Percentiles rank a stretch among this genome's conserved stretches.
These are phyloP conservation scores for Dryococelus australis DNA, from an alignment of 2,888 invertebrate genomes.

Conservation along the genomic window DNA sequence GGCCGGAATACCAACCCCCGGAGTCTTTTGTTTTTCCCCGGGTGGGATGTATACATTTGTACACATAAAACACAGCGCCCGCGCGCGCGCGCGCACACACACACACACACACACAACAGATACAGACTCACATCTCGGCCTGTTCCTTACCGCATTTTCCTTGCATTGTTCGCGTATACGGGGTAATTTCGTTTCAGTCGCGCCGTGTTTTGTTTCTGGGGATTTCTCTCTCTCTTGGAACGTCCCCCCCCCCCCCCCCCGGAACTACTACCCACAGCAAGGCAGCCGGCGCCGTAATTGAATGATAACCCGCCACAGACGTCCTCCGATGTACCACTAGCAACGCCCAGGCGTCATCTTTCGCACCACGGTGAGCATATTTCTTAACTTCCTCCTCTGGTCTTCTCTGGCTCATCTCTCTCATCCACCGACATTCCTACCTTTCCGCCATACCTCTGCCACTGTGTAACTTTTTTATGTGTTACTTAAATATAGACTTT, in stretches of 20 bases:
- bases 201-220: slow-evolving; percentile 6
- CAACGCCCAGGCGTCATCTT: neutral
- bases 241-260: neutral
- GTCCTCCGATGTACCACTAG: neutral
- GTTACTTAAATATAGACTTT: too few relatives aligned
- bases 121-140: neutral
- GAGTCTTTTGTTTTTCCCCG: neutral
- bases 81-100: neutral
- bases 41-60: neutral
- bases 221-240: neutral
- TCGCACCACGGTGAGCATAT: neutral
- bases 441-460: too few relatives aligned
- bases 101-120: neutral
- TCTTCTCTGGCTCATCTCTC: neutral
- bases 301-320: slow-evolving; percentile 1
- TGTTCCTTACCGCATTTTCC: slow-evolving; percentile 16
- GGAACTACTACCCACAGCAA: neutral
- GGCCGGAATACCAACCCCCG: neutral
- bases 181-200: slow-evolving; percentile 7
- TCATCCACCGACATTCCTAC: too few relatives aligned
- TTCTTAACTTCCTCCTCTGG: neutral
- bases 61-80: slow-evolving; percentile 4
- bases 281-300: neutral
- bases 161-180: neutral
- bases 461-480: too few relatives aligned